phyloP scores from a whole-genome alignment of 2,113 vertebrate genomes.

The Ophiodon elongatus region DNA sequence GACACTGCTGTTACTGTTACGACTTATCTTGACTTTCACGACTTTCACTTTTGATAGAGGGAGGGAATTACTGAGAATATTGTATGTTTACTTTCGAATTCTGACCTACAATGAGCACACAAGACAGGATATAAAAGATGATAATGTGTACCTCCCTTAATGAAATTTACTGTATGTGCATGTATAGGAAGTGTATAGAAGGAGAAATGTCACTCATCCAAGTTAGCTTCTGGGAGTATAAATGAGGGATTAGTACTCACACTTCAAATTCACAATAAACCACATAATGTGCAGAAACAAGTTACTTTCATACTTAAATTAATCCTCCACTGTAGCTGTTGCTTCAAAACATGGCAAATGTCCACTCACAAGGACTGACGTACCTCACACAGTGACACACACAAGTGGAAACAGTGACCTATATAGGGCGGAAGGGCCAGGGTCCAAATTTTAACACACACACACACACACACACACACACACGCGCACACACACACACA shows the following conservation, averaged over 20 bases:
- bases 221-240: neutral
- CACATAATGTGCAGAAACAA: neutral
- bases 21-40: constrained; percentile 28
- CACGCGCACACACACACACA: neutral
- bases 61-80: neutral
- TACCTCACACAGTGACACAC: constrained; percentile 58
- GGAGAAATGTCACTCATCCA: neutral
- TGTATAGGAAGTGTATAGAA: neutral
- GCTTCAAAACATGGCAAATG: constrained; percentile 3
- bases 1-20: neutral
- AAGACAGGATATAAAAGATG: neutral
- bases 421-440: constrained; percentile 64
- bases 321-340: neutral
- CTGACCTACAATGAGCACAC: neutral
- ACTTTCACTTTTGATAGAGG: constrained; percentile 6
- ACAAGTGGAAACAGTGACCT: constrained; percentile 82
- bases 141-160: neutral
- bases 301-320: neutral
- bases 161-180: neutral
- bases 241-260: neutral
- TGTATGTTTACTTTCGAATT: neutral
- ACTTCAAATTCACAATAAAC: constrained; percentile 6
- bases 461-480: constrained; percentile 29
- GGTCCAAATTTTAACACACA: constrained; percentile 46
- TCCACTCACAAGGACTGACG: constrained; percentile 18